These are phyloP conservation scores for Orbicella faveolata DNA, from an alignment of 64 coral and sea anemone species.

Conservation along the genomic window DNA sequence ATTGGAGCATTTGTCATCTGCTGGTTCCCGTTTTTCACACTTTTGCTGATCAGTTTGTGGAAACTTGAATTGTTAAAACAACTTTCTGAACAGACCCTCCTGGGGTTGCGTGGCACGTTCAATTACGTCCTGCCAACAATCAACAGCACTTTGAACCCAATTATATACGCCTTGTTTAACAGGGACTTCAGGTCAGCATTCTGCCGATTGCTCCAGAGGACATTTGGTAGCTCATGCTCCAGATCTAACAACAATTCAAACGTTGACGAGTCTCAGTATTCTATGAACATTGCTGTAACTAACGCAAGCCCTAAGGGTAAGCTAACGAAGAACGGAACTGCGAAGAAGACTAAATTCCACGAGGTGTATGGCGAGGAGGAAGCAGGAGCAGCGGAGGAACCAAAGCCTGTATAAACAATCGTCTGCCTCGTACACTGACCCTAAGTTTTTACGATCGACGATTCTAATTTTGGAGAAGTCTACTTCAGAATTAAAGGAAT, in stretches of 20 bases:
- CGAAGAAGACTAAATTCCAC: background rate
- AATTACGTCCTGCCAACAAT: conserved; percentile 60
- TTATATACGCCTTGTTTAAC: conserved; percentile 90
- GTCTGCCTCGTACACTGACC: background rate
- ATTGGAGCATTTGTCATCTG: conserved; percentile 81
- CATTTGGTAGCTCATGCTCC: background rate
- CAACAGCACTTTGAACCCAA: conserved; percentile 85
- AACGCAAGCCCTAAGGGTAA: conserved; percentile 10
- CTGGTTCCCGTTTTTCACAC: conserved; percentile 82
- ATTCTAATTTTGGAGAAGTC: no score
- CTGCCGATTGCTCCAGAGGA: conserved; percentile 8
- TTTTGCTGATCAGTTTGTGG: conserved; percentile 74
- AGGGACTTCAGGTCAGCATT: conserved; percentile 72
- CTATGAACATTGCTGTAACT: background rate
- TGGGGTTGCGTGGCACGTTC: conserved; percentile 56
- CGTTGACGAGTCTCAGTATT: background rate
- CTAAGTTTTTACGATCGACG: background rate
- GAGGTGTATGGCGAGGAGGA: conserved; percentile 2
- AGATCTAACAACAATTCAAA: background rate
- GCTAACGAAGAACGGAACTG: background rate
- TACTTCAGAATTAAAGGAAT: no score
- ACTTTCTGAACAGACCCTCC: background rate
- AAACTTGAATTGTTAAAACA: background rate
- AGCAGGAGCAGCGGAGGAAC: background rate
- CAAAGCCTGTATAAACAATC: background rate